Evolutionary conservation across 2,797 vertebrate genomes (phyloP).

Genomic region (Pseudotriccus pelzelni): DNA sequence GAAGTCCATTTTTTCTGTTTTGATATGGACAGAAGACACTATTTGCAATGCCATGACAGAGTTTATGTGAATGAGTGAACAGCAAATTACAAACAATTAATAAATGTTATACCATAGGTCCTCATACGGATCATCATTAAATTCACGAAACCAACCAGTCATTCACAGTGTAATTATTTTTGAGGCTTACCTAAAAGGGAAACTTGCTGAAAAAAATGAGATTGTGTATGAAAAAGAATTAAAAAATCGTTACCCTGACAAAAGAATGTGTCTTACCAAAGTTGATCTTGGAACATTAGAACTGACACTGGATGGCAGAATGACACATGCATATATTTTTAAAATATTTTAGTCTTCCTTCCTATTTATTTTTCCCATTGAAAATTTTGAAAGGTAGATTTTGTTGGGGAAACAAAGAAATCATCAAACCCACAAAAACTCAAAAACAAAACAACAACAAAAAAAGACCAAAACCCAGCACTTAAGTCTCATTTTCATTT

Average conservation of each 20-base stretch:
- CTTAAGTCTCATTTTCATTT: background rate
- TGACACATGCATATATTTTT: background rate
- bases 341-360: background rate
- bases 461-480: fast-evolving
- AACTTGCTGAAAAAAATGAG: background rate
- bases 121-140: background rate
- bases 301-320: background rate
- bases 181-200: background rate
- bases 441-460: background rate
- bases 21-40: background rate
- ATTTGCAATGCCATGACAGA: background rate
- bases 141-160: background rate
- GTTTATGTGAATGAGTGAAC: background rate
- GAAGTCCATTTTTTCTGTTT: background rate
- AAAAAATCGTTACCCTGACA: background rate
- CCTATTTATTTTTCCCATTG: background rate
- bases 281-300: background rate
- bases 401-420: background rate
- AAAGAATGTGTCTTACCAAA: fast-evolving
- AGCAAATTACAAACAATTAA: background rate
- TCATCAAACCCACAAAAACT: background rate
- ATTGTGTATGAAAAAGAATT: background rate
- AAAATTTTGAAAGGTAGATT: background rate
- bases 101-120: background rate
- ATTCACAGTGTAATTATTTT: background rate